Base-by-base conservation (phyloP, 2,888 invertebrate species). In the Bombylius major region DNA sequence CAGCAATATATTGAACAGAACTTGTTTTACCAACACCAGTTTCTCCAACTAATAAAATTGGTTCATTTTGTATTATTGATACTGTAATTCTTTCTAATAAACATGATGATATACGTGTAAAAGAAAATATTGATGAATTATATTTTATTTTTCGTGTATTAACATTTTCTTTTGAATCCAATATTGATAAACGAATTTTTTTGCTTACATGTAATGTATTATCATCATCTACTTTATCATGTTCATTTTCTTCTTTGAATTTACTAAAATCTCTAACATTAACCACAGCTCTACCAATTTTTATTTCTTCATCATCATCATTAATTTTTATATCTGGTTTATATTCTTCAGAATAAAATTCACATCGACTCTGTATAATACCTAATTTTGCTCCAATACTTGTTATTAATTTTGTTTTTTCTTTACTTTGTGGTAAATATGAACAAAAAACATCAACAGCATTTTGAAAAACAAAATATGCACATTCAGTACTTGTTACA, bases 1-100 rank as follows among this genome's bases (percentile, higher is more conserved):
- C 80, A 0, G 97, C 91, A 55, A 98, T 76, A 72, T 89, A 93
- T 70, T 98, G 98, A 1, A 99, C 83, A 0, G 90, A 84, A 1
- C 94, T 91, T 0, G 99, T 99, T 77, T 99, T 99, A 0, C 99
- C 99, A 0, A 95, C 96, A 50, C 99, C 99, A 0, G 99, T 99
- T 76, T 99, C 99, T 36, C 99, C 99, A 0, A 98, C 96, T 7
- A 99, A 76, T 6, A 99, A 76, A 3, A 97, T 89, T 0, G 98
- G 93, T 69, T 99, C 98, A 51, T 83, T 82, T 52, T 87, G 81
- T 1, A 77, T 77, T 0, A 97, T 83, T 67, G 92, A 90, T 59
- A 88, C 87, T 31, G 91, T 85, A 53, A 99, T 84, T 33, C 87
- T 81, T 75, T 99, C 99, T 47, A 99, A 73, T 50, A 95, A 77